These are phyloP conservation scores for Drosophila flavopinicola DNA, from an alignment of 2,888 invertebrate species.

Conservation along the genomic window DNA sequence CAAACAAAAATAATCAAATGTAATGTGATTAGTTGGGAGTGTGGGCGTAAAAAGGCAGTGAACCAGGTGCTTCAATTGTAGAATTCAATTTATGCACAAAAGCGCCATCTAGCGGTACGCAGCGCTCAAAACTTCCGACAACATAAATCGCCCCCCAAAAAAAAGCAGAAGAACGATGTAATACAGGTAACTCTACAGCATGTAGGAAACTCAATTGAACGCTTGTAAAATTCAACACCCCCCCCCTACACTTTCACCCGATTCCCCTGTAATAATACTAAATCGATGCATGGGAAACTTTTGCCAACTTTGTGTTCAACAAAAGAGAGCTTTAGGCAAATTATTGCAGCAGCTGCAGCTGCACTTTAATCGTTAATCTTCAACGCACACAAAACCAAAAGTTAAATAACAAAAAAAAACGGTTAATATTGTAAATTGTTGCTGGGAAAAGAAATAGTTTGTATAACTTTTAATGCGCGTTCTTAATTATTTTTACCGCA, in stretches of 20 bases:
- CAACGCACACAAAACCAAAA: conserved; percentile 5
- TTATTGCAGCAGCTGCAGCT: not conserved
- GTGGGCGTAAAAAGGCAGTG: too few relatives aligned
- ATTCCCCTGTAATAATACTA: not conserved
- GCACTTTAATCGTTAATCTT: conserved; percentile 8
- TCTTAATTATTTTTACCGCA: conserved; percentile 53
- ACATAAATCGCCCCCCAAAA: not conserved
- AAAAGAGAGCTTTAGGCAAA: not conserved
- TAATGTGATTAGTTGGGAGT: conserved; percentile 4
- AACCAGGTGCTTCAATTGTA: not conserved
- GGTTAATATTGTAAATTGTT: conserved; percentile 9
- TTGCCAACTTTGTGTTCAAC: not conserved
- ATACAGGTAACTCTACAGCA: too few relatives aligned
- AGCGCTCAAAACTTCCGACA: not conserved
- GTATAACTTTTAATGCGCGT: conserved; percentile 30
- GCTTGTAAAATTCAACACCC: not conserved
- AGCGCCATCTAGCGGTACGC: conserved; percentile 3
- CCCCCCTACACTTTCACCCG: rapidly evolving
- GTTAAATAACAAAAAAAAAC: not conserved
- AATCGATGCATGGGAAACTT: not conserved
- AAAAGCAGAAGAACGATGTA: not conserved
- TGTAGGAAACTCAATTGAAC: not conserved
- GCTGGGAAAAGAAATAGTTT: not conserved
- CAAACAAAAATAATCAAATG: conserved; percentile 3
- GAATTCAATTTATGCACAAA: not conserved